phyloP scores from a whole-genome alignment of 2,888 invertebrate species.

The Pseudanteris insignis region DNA sequence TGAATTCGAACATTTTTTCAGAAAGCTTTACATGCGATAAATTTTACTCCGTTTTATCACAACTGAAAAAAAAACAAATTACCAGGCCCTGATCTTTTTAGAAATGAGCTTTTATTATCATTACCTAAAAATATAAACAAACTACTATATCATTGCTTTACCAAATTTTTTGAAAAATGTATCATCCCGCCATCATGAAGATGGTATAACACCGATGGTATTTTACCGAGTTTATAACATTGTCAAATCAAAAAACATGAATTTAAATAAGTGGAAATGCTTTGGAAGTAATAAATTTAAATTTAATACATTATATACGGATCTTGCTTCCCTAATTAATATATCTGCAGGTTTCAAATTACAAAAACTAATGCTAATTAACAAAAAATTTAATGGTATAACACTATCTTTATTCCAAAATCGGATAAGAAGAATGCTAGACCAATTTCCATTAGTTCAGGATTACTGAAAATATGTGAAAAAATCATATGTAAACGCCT shows the following conservation, averaged over 20 bases:
- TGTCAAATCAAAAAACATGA: no score
- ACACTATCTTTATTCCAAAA: slow-evolving; percentile 9
- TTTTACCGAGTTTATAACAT: no score
- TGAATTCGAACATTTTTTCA: background rate
- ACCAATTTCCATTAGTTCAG: slow-evolving; percentile 8
- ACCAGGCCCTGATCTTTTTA: slow-evolving; percentile 15
- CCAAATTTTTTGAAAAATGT: background rate
- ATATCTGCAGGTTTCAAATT: background rate
- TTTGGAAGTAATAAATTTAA: no score
- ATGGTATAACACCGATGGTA: slow-evolving; percentile 6
- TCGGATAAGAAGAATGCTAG: slow-evolving; percentile 1
- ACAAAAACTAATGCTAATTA: background rate
- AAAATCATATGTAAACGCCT: slow-evolving; percentile 1
- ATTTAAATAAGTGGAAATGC: background rate
- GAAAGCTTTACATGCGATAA: background rate
- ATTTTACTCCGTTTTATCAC: background rate
- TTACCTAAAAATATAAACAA: background rate
- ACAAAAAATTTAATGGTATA: background rate
- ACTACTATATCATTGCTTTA: slow-evolving; percentile 3
- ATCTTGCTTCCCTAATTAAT: background rate
- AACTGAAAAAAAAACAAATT: slow-evolving; percentile 2
- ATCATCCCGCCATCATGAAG: background rate
- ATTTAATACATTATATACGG: background rate
- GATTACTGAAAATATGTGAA: slow-evolving; percentile 4
- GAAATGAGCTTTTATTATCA: slow-evolving; percentile 1